Conservation (phyloP, 2,888 invertebrate genomes). For the Cephus sareptanus region DNA sequence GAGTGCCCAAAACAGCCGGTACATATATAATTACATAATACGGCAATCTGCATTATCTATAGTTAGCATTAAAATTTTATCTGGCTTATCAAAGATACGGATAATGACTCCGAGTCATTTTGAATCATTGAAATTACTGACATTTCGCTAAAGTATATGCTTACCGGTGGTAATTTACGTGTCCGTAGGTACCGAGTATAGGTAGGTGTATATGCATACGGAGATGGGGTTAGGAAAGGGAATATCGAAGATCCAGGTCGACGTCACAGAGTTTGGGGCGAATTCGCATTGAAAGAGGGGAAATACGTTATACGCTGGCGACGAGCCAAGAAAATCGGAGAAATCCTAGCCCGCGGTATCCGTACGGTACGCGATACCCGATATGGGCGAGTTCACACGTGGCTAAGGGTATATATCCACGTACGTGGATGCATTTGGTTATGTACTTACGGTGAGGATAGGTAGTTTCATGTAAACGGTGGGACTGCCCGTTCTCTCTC, state of each 20-base stretch:
- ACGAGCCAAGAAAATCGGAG: conserved; percentile 44
- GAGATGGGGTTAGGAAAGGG: background rate
- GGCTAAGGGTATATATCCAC: conserved; percentile 18
- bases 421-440: background rate
- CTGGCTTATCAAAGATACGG: background rate
- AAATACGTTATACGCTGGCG: conserved; percentile 47
- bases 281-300: conserved; percentile 42
- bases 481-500: background rate
- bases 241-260: background rate
- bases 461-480: background rate
- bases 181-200: background rate
- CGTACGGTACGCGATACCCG: background rate
- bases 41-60: background rate
- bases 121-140: background rate
- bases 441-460: background rate
- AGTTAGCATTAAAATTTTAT: background rate
- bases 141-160: background rate
- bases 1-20: background rate
- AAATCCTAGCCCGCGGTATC: background rate
- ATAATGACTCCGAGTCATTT: background rate
- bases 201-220: background rate
- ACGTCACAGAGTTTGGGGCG: conserved; percentile 15
- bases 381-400: background rate
- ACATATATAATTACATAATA: background rate
- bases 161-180: background rate